phyloP scores from a whole-genome alignment of 2,797 vertebrate genomes.

The Avahi laniger region DNA sequence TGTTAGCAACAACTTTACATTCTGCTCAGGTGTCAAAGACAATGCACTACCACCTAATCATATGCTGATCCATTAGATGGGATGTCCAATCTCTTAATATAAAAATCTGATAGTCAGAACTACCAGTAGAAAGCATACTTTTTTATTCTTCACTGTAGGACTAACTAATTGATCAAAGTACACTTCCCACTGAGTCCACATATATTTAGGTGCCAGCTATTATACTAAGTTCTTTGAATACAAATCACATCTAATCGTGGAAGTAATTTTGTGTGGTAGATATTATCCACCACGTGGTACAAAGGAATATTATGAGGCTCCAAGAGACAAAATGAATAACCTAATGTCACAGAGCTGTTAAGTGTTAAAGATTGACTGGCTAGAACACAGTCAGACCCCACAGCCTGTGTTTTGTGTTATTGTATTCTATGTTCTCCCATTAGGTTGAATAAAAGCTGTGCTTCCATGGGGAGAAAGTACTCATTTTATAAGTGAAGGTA shows the following conservation, averaged over 20 bases:
- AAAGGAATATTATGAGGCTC: background rate
- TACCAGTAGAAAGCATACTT: background rate
- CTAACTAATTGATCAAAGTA: background rate
- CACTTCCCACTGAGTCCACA: background rate
- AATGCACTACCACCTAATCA: background rate
- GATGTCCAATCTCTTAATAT: background rate
- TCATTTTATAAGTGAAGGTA: background rate
- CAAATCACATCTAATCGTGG: background rate
- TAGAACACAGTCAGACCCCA: background rate
- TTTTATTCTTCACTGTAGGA: background rate
- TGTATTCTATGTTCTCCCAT: background rate
- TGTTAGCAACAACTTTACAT: background rate
- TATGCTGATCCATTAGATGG: background rate
- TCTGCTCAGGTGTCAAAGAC: background rate
- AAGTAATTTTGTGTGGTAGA: background rate
- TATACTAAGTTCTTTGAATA: background rate
- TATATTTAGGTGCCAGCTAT: background rate
- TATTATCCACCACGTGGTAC: background rate
- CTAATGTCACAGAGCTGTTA: background rate
- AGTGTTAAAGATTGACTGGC: background rate
- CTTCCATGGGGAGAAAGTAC: background rate
- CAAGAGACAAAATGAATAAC: background rate
- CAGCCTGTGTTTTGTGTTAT: background rate
- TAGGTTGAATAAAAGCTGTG: constrained; percentile 32
- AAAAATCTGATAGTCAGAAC: background rate